These are phyloP conservation scores for Rhyacichthys aspro DNA, from an alignment of 2,797 vertebrate genomes.

Conservation along the genomic window DNA sequence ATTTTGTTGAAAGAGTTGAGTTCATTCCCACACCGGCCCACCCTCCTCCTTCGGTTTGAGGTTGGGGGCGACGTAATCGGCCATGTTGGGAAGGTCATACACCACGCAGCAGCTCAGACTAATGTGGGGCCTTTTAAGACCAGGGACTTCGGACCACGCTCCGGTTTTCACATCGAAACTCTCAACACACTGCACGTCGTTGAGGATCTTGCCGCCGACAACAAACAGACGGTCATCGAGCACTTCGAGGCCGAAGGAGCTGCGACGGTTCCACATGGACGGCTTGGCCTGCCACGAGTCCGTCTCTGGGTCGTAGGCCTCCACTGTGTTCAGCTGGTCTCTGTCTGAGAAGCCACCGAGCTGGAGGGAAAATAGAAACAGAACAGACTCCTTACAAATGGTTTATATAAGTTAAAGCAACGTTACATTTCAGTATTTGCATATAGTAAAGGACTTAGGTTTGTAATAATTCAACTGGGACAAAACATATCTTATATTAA, in stretches of 20 bases:
- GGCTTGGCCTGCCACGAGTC: conserved; percentile 73
- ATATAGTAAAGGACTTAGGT: too few relatives aligned
- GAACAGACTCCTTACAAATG: too few relatives aligned
- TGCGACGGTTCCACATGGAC: conserved; percentile 81
- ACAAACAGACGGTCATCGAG: conserved; percentile 62
- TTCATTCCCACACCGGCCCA: too few relatives aligned
- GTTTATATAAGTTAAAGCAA: too few relatives aligned
- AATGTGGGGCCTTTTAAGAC: conserved; percentile 81
- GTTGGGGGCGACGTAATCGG: conserved; percentile 59
- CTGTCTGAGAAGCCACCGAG: conserved; percentile 84
- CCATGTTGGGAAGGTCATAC: conserved; percentile 61
- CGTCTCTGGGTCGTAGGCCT: conserved; percentile 77
- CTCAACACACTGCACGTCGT: conserved; percentile 75
- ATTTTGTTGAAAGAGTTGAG: too few relatives aligned
- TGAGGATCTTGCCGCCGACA: conserved; percentile 62
- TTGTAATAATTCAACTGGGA: too few relatives aligned
- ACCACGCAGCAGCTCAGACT: conserved; percentile 86
- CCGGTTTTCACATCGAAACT: conserved; percentile 72
- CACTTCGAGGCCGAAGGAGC: conserved; percentile 87
- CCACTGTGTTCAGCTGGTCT: conserved; percentile 74
- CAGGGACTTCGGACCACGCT: conserved; percentile 69
- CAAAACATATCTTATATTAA: too few relatives aligned
- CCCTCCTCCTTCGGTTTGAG: too few relatives aligned
- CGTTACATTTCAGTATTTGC: too few relatives aligned
- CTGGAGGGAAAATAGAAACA: conserved; percentile 51